phyloP scores from a whole-genome alignment of 1,140 invertebrate species.

The Drosophila carrolli region DNA sequence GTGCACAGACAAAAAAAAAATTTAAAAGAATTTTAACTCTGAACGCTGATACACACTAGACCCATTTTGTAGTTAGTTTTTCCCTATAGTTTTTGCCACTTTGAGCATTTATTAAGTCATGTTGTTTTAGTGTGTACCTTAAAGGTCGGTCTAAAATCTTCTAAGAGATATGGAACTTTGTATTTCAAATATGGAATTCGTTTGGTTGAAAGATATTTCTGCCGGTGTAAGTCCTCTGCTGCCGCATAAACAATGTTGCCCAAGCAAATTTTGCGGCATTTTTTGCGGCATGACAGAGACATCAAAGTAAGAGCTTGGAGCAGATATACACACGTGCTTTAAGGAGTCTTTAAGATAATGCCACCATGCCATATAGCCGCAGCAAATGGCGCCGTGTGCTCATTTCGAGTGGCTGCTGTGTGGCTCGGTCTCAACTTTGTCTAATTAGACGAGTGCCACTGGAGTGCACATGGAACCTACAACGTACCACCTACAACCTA shows the following conservation, averaged over 20 bases:
- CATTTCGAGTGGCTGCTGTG: slow-evolving; percentile 52
- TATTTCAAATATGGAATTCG: no score
- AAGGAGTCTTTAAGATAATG: slow-evolving; percentile 66
- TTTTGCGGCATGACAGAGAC: slow-evolving; percentile 60
- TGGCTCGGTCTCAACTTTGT: slow-evolving; percentile 69
- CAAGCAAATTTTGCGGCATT: slow-evolving; percentile 76
- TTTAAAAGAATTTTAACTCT: no score
- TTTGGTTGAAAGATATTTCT: background rate
- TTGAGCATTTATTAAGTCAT: no score
- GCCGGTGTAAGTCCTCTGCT: slow-evolving; percentile 16
- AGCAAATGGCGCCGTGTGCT: slow-evolving; percentile 51
- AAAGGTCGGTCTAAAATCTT: background rate
- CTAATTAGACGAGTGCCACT: slow-evolving; percentile 79
- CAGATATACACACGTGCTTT: slow-evolving; percentile 40
- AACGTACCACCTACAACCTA: slow-evolving; percentile 4
- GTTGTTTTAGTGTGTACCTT: no score
- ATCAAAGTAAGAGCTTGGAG: slow-evolving; percentile 60
- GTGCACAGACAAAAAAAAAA: no score
- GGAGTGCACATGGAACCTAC: slow-evolving; percentile 55
- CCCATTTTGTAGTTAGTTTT: no score
- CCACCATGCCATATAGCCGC: slow-evolving; percentile 9
- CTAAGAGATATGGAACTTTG: background rate
- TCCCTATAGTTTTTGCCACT: no score
- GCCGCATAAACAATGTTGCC: slow-evolving; percentile 71
- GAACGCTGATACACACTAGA: no score